Evolutionary conservation across 2,797 vertebrate species (phyloP).

Genomic region (Diplodus sargus): DNA sequence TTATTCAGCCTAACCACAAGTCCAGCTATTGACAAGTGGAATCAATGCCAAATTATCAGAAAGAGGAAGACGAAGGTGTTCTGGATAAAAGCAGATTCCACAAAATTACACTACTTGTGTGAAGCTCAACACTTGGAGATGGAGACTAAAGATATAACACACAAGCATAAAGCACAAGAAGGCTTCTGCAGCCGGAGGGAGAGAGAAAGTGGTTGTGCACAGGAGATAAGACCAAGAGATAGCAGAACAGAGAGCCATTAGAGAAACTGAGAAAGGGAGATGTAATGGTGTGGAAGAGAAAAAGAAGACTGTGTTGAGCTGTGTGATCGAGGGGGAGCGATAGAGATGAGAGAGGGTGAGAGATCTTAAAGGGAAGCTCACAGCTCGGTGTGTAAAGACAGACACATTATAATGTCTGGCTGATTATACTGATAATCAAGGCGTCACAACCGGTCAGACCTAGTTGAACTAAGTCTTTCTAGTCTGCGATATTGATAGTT

Average conservation of each 20-base stretch:
- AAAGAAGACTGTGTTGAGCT: slow-evolving; percentile 19
- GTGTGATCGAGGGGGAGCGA: background rate
- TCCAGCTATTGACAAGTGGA: slow-evolving; percentile 42
- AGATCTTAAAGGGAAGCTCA: slow-evolving; percentile 11
- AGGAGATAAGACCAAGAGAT: slow-evolving; percentile 48
- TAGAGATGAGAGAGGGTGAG: background rate
- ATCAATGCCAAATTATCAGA: slow-evolving; percentile 49
- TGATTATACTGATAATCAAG: background rate
- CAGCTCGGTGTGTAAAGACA: slow-evolving; percentile 25
- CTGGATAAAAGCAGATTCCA: slow-evolving; percentile 39
- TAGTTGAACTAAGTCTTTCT: background rate
- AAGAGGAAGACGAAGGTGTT: background rate
- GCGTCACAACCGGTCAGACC: background rate
- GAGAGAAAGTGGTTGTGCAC: slow-evolving; percentile 11
- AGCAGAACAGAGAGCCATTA: slow-evolving; percentile 41
- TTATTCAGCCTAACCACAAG: slow-evolving; percentile 47
- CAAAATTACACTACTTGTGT: background rate
- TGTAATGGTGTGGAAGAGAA: slow-evolving; percentile 51
- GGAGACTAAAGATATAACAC: slow-evolving; percentile 34
- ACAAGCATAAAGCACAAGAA: slow-evolving; percentile 34
- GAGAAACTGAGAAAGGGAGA: slow-evolving; percentile 40
- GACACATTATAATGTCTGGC: background rate
- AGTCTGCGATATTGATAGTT: background rate
- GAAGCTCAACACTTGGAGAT: slow-evolving; percentile 36
- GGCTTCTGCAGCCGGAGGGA: slow-evolving; percentile 16